These are phyloP conservation scores for Cremastinae sp. DNA, from an alignment of 2,888 invertebrate species.

Conservation along the genomic window DNA sequence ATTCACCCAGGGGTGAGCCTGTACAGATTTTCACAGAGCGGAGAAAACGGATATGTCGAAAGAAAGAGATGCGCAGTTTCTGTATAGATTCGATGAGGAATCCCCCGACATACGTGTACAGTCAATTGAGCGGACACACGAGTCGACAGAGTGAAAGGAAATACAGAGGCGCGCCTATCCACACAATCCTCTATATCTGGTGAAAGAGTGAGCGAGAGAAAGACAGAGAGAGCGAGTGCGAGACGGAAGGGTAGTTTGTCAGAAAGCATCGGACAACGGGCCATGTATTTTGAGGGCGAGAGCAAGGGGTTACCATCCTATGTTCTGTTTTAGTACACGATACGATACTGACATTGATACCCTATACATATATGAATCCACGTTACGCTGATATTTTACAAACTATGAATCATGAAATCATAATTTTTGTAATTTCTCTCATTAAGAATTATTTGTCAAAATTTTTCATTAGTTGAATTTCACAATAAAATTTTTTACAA, in stretches of 20 bases:
- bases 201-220: slow-evolving; percentile 11
- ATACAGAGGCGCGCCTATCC: slow-evolving; percentile 31
- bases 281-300: not conserved
- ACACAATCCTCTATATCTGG: not conserved
- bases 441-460: too few species aligned
- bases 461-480: too few species aligned
- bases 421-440: too few species aligned
- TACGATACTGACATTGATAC: slow-evolving; percentile 63
- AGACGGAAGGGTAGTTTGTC: slow-evolving; percentile 1
- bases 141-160: slow-evolving; percentile 45
- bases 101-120: slow-evolving; percentile 51
- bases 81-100: slow-evolving; percentile 36
- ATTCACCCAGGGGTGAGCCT: not conserved
- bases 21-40: slow-evolving; percentile 11
- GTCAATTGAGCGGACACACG: slow-evolving; percentile 59
- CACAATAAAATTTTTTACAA: too few species aligned
- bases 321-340: slow-evolving; percentile 15
- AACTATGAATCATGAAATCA: not conserved
- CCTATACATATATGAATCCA: slow-evolving; percentile 52
- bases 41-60: slow-evolving; percentile 19
- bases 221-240: slow-evolving; percentile 5
- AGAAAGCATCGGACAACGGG: slow-evolving; percentile 26
- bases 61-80: slow-evolving; percentile 43
- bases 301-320: slow-evolving; percentile 18
- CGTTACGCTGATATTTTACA: not conserved